Evolutionary conservation across 2,113 vertebrate species (phyloP), one percentile per base, ranked within the genome.

Genomic region (Accipiter cooperii): DNA sequence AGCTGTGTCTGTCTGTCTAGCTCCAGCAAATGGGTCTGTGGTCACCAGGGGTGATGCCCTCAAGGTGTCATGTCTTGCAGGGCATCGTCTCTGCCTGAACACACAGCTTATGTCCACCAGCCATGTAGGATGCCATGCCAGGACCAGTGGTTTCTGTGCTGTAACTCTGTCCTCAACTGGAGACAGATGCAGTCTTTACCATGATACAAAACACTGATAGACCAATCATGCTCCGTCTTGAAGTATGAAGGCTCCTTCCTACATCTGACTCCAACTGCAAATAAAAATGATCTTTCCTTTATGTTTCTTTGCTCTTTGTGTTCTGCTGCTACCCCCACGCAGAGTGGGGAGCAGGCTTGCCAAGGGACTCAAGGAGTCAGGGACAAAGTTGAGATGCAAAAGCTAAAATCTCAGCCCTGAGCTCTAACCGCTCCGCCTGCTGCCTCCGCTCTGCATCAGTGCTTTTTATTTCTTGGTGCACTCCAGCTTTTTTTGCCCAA

Each of bases 401-500:
- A 61, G 28, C 44, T 42, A 7, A 34, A 52, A 57, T 80, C 61
- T 58, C 63, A 49, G 70, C 42, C 25, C 25, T 26, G 74, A 87
- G 84, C 70, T 85, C 74, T 21, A 17, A 31, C 83, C 7, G 0
- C 34, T 73, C 52, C 76, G 40, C 87, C 82, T 75, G 52, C 86
- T 84, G 51, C 57, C 82, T 29, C 63, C 0, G 0, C 51, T 63
- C 88, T 69, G 40, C 82, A 44, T 63, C 88, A 5, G 26, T 60
- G 61, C 77, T 75, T 95, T 95, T 82, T 31, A 31, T 91, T 65
- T 85, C 91, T 89, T 88, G 87, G 46, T 90, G 54, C 58, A 7
- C 78, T 77, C 21, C 78, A 65, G 84, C 71, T 84, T 69, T 33
- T 79, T 88, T 87, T 84, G 66, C 97, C 97, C 95, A 24, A 80